Evolutionary conservation across 1,140 invertebrate genomes (phyloP).

Genomic region (Berghia stephanieae): DNA sequence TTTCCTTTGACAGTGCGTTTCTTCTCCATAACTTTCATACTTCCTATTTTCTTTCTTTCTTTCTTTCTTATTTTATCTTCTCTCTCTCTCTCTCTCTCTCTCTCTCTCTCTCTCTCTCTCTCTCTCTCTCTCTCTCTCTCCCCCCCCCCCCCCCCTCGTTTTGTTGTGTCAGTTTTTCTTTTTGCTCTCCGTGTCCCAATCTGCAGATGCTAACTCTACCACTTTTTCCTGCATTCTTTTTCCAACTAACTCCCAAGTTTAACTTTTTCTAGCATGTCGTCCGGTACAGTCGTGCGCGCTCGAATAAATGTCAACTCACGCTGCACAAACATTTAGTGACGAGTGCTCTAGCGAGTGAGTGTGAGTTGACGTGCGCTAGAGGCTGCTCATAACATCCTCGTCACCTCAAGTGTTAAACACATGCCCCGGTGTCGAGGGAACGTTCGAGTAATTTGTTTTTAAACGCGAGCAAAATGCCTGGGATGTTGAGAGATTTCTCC

Average conservation of each 20-base stretch:
- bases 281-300: neutral
- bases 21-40: neutral
- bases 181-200: neutral
- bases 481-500: too few species aligned
- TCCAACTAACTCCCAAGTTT: neutral
- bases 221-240: neutral
- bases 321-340: neutral
- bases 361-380: neutral
- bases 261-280: neutral
- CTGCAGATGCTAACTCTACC: too few species aligned
- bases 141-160: neutral
- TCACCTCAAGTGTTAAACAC: neutral
- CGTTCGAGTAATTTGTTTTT: neutral
- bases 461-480: too few species aligned
- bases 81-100: neutral
- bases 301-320: neutral
- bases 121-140: neutral
- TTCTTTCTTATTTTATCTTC: too few species aligned
- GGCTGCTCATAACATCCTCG: neutral
- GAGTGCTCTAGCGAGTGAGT: too few species aligned
- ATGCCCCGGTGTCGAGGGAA: neutral
- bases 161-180: too few species aligned
- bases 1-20: neutral
- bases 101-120: neutral
- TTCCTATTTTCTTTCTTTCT: neutral